These are phyloP conservation scores for Sycobia sp. DNA, from an alignment of 1,140 invertebrate species.

Conservation along the genomic window DNA sequence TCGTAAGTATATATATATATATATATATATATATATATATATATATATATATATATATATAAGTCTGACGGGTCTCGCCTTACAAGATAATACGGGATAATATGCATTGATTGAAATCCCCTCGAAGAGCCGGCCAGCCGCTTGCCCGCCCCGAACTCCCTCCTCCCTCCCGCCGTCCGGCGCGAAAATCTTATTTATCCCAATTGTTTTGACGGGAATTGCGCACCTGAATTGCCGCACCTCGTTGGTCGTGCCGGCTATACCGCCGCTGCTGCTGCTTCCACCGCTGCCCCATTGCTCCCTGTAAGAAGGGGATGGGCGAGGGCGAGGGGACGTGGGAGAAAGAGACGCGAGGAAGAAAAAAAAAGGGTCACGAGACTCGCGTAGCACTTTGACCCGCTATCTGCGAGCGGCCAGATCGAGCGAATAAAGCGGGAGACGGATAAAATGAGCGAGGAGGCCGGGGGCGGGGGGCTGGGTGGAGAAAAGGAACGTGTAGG, in stretches of 20 bases:
- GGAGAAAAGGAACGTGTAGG: too few species aligned
- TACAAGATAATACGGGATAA: too few species aligned
- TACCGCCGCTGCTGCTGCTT: too few species aligned
- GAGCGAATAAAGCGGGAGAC: constrained; percentile 2
- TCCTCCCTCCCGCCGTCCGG: too few species aligned
- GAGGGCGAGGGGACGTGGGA: not conserved
- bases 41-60: too few species aligned
- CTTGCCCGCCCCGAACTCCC: not conserved
- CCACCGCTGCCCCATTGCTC: too few species aligned
- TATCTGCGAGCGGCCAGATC: constrained; percentile 28
- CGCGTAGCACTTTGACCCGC: constrained; percentile 29
- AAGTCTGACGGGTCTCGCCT: not conserved
- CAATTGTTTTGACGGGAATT: constrained; percentile 31
- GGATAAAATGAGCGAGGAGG: constrained; percentile 27
- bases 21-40: too few species aligned
- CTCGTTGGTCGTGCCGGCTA: too few species aligned
- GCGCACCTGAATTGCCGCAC: constrained; percentile 5
- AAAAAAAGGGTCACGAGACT: constrained; percentile 31
- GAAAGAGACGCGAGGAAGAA: too few species aligned
- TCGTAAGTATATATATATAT: constrained; percentile 4
- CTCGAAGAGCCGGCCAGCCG: too few species aligned
- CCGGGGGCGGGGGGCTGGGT: too few species aligned
- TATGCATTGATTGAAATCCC: not conserved
- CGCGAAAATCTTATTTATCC: constrained; percentile 29
- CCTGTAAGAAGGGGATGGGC: too few species aligned